Evolutionary conservation across 2,888 invertebrate genomes (phyloP).

Genomic region (Invenusta paracnida): DNA sequence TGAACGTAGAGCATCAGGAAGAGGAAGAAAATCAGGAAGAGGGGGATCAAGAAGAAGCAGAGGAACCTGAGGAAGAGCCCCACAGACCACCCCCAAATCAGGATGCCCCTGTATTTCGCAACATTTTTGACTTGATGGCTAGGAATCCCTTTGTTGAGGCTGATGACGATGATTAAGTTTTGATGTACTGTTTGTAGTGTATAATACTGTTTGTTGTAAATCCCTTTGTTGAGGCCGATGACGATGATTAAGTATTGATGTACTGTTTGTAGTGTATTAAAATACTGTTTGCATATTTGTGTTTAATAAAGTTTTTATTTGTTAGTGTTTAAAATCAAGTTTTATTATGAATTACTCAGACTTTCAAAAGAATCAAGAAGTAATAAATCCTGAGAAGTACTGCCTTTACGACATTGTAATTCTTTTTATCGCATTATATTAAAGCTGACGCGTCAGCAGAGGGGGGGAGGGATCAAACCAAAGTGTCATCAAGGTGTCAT

Average conservation of each 20-base stretch:
- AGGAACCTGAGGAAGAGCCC: no score
- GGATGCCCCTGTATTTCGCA: no score
- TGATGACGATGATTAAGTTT: neutral
- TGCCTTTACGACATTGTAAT: no score
- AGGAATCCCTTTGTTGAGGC: no score
- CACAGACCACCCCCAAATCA: no score
- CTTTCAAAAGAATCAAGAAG: no score
- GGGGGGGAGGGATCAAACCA: neutral
- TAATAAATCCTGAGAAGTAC: no score
- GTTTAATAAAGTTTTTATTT: neutral
- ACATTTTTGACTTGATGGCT: no score
- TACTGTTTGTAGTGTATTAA: neutral
- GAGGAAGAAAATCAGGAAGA: neutral
- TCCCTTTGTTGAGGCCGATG: no score
- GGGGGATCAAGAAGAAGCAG: no score
- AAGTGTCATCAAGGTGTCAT: neutral
- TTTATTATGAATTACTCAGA: no score
- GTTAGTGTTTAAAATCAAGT: neutral
- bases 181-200: neutral
- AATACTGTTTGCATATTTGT: neutral
- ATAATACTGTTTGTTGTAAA: neutral
- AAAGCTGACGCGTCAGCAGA: neutral
- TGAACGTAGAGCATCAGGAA: neutral
- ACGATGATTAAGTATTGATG: constrained; percentile 3
- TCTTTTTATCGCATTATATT: neutral